These are phyloP conservation scores for Zalophus californianus DNA, from an alignment of 2,797 vertebrate species.

Conservation along the genomic window DNA sequence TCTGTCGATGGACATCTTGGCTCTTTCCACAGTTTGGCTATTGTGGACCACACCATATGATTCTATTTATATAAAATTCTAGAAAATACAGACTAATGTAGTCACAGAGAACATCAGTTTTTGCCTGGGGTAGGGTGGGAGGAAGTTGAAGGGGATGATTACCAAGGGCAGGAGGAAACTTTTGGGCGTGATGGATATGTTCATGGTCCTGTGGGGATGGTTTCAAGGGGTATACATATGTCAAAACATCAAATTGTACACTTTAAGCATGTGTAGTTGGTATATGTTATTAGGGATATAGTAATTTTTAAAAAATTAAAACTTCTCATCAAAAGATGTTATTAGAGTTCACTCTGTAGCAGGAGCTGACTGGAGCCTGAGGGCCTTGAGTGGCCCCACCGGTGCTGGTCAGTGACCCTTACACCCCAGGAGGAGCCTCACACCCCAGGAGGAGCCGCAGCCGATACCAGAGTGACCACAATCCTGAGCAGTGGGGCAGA, in stretches of 20 bases:
- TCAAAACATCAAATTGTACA: not conserved
- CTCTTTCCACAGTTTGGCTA: too few relatives aligned
- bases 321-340: not conserved
- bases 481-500: not conserved
- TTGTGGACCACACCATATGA: too few relatives aligned
- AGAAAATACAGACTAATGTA: not conserved
- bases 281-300: not conserved
- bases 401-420: fast-evolving
- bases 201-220: not conserved
- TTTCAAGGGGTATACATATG: not conserved
- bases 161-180: not conserved
- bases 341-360: not conserved
- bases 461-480: too few relatives aligned
- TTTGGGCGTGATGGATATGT: not conserved
- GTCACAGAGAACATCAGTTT: not conserved
- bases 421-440: not conserved
- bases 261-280: not conserved
- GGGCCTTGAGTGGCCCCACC: not conserved
- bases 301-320: not conserved
- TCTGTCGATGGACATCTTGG: too few relatives aligned
- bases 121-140: not conserved
- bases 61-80: not conserved
- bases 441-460: not conserved
- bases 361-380: not conserved
- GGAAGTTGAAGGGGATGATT: not conserved